These are phyloP conservation scores for Tauraco erythrolophus DNA, from an alignment of 2,113 vertebrate species.

Conservation along the genomic window DNA sequence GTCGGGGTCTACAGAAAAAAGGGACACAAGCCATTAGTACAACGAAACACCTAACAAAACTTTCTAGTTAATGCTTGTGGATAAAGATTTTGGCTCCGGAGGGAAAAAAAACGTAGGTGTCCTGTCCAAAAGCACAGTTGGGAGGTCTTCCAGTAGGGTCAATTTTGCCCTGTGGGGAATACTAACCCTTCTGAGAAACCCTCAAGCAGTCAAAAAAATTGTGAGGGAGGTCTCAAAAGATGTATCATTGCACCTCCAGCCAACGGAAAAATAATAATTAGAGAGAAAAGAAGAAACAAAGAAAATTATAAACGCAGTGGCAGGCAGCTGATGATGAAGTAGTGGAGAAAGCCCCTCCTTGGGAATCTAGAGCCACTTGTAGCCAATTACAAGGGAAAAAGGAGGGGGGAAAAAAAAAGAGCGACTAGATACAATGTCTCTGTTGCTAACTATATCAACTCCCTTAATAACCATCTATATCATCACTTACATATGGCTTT, in stretches of 20 bases:
- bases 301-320: not conserved
- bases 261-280: not conserved
- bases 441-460: not conserved
- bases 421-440: not conserved
- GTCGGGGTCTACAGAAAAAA: constrained; percentile 84
- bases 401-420: not conserved
- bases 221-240: not conserved
- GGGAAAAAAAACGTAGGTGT: not conserved
- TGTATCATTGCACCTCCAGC: not conserved
- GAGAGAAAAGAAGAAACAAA: not conserved
- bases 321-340: not conserved
- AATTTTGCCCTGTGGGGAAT: not conserved
- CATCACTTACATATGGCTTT: not conserved
- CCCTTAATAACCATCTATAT: not conserved
- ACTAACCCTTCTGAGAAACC: not conserved
- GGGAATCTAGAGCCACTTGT: not conserved
- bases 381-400: not conserved
- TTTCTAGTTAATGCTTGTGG: not conserved
- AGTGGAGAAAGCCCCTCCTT: not conserved
- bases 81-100: fast-evolving
- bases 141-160: not conserved
- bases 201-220: not conserved
- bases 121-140: not conserved
- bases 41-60: fast-evolving
- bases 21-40: not conserved